Evolutionary conservation across 2,797 vertebrate genomes (phyloP), one percentile per base, ranked within the genome.

Genomic region (Lacerta agilis): DNA sequence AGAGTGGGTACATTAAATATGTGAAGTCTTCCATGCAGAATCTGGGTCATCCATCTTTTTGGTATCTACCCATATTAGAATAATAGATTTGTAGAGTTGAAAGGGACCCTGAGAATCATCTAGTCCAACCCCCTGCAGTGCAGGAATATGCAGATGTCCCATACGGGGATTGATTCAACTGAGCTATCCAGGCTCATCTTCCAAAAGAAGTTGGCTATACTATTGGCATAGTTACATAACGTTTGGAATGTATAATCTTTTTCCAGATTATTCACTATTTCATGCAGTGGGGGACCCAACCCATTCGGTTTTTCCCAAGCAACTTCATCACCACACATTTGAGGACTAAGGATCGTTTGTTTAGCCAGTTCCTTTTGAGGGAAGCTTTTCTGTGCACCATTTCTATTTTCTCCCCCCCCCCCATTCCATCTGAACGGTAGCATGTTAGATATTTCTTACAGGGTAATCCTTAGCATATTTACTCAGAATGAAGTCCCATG

Each of bases 231-330:
- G 33, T 79, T 79, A 85, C 76, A 72, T 17, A 33, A 15, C 1
- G 17, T 77, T 27, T 29, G 82, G 72, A 38, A 78, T 83, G 79
- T 89, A 29, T 58, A 36, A 67, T 29, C 38, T 91, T 83, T 45
- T 36, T 45, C 87, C 77, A 73, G 69, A 17, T 45, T 67, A 1
- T 4, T 55, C 49, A 55, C 49, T 55, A 15, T 4, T 55, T 55
- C 49, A 15, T 55, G 3, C 49, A 29, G 8, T 29, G 66, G 66
- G 25, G 15, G 49, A 55, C 13, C 13, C 13, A 55, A 15, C 49
- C 49, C 13, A 55, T 55, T 55, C 33, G 64, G 58, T 25, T 18
- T 25, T 64, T 58, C 36, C 20, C 36, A 36, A 64, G 79, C 58
- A 80, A 64, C 64, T 78, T 8, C 77, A 76, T 3, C 41, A 80